These are phyloP conservation scores for Neostethus bicornis DNA, from an alignment of 2,797 vertebrate species.

Conservation along the genomic window DNA sequence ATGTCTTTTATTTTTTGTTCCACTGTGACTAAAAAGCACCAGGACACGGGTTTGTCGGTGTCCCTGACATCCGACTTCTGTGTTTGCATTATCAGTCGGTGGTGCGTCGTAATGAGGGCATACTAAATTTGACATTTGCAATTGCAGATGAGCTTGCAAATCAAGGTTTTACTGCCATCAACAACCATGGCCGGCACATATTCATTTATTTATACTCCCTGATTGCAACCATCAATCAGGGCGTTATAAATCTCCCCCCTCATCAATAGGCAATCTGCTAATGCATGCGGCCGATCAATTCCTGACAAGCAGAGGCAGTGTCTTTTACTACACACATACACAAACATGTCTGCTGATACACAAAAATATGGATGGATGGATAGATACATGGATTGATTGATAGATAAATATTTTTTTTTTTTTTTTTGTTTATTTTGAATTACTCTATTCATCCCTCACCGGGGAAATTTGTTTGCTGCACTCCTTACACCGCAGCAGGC, in stretches of 20 bases:
- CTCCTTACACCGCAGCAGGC: too few relatives aligned
- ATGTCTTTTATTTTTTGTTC: constrained; percentile 7
- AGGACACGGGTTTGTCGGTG: constrained; percentile 35
- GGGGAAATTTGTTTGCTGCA: too few relatives aligned
- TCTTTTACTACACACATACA: neutral
- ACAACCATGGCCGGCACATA: constrained; percentile 55
- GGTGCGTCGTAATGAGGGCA: constrained; percentile 49
- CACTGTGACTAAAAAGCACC: constrained; percentile 16
- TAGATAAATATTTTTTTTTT: too few relatives aligned
- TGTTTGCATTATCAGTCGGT: constrained; percentile 38
- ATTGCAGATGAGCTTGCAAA: constrained; percentile 78
- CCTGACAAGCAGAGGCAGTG: constrained; percentile 63
- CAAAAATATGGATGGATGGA: constrained; percentile 1
- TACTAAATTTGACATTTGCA: constrained; percentile 72
- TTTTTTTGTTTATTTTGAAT: too few relatives aligned
- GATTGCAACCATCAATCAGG: constrained; percentile 78
- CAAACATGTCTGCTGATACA: constrained; percentile 5
- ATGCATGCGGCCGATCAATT: constrained; percentile 82
- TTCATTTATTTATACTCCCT: constrained; percentile 81
- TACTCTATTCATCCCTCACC: too few relatives aligned
- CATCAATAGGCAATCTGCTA: constrained; percentile 87
- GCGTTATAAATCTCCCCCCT: constrained; percentile 79
- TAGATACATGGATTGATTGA: too few relatives aligned
- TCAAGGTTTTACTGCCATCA: constrained; percentile 75
- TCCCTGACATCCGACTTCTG: constrained; percentile 44